Evolutionary conservation across 2,113 vertebrate species (phyloP).

Genomic region (Chinchilla lanigera): DNA sequence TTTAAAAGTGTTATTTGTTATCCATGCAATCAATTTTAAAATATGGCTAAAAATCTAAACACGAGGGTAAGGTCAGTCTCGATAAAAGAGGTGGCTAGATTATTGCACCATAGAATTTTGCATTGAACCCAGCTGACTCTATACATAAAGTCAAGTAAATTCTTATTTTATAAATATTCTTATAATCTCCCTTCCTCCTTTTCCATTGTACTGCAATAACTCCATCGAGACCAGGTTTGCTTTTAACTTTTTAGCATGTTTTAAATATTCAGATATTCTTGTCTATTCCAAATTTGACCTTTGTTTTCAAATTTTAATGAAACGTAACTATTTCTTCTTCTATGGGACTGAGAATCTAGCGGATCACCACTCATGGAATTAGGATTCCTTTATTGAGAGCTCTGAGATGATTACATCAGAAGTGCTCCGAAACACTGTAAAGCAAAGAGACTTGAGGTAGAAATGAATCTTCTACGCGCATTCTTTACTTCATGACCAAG

Average conservation of each 20-base stretch:
- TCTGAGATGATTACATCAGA: neutral
- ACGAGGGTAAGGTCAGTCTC: neutral
- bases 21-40: neutral
- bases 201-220: neutral
- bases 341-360: neutral
- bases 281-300: neutral
- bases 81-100: neutral
- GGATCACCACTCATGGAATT: neutral
- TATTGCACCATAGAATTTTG: neutral
- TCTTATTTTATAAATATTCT: conserved; percentile 3
- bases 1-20: neutral
- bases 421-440: neutral
- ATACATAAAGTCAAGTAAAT: neutral
- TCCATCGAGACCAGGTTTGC: neutral
- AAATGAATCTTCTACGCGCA: neutral
- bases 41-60: neutral
- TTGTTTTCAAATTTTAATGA: conserved; percentile 31
- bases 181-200: neutral
- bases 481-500: neutral
- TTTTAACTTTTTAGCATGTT: neutral
- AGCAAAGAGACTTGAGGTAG: neutral
- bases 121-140: neutral
- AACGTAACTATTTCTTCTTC: neutral
- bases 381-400: neutral
- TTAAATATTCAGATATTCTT: neutral